phyloP scores from a whole-genome alignment of 2,888 invertebrate species.

The Noctua janthina region DNA sequence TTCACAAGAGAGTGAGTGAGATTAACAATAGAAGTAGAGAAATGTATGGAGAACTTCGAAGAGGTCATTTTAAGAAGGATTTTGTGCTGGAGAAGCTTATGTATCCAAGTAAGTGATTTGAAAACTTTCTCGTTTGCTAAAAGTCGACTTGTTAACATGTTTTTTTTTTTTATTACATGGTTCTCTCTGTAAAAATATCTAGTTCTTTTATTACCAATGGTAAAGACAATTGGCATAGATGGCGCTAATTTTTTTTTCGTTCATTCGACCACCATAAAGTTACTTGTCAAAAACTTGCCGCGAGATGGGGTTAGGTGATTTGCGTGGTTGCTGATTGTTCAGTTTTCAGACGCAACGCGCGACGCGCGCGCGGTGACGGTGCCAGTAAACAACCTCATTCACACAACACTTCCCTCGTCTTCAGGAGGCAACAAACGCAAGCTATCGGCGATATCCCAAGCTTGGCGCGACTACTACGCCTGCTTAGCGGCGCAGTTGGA shows the following conservation, averaged over 20 bases:
- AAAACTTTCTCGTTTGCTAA: not conserved
- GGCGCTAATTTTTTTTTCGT: not conserved
- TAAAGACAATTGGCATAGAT: not conserved
- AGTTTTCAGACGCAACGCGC: not conserved
- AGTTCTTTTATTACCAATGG: not conserved
- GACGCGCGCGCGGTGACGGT: not conserved
- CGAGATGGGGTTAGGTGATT: not conserved
- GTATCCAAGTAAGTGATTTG: conserved; percentile 58
- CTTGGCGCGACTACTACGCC: conserved; percentile 89
- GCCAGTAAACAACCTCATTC: not conserved
- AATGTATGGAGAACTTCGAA: conserved; percentile 40
- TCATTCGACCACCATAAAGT: not conserved
- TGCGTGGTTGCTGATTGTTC: not conserved
- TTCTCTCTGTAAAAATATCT: not conserved
- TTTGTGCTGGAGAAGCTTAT: conserved; percentile 32
- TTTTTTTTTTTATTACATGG: no score
- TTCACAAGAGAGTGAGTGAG: conserved; percentile 33
- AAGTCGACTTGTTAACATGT: not conserved
- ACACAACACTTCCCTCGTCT: not conserved
- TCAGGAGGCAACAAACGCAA: conserved; percentile 69
- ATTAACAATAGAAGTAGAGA: conserved; percentile 43
- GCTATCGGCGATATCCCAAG: conserved; percentile 56
- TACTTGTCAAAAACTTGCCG: not conserved
- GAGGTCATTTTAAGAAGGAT: not conserved
- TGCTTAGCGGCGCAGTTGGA: conserved; percentile 80